Conservation (phyloP, 2,113 vertebrate species). For the Petroica traversi region DNA sequence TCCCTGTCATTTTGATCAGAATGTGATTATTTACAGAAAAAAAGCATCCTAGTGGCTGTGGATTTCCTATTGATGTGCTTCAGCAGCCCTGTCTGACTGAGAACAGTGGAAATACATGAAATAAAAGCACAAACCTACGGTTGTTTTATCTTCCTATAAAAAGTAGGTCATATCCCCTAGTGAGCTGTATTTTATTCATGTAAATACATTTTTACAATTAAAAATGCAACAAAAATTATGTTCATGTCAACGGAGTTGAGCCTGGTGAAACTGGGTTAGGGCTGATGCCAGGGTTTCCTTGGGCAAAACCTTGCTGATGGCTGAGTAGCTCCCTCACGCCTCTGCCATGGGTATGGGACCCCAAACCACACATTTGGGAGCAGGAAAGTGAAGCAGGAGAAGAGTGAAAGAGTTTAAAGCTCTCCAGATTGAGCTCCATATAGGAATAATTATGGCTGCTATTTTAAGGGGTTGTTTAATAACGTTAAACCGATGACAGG, state of each 20-base stretch:
- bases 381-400: neutral
- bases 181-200: slow-evolving; percentile 57
- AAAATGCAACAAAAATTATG: slow-evolving; percentile 45
- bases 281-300: neutral
- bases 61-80: slow-evolving; percentile 10
- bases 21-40: slow-evolving; percentile 12
- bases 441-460: slow-evolving; percentile 39
- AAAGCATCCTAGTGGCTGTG: neutral
- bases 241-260: neutral
- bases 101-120: neutral
- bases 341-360: accelerated
- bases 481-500: slow-evolving; percentile 13
- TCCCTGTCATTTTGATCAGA: neutral
- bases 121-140: neutral
- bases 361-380: neutral
- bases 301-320: neutral
- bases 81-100: neutral
- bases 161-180: slow-evolving; percentile 59
- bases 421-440: slow-evolving; percentile 12
- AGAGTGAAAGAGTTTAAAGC: neutral
- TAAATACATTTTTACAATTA: slow-evolving; percentile 57
- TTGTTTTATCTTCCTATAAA: neutral
- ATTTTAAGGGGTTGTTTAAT: slow-evolving; percentile 54
- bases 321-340: neutral
- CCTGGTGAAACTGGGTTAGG: neutral